Conservation (phyloP, 2,888 invertebrate genomes). For the Limnephilus rhombicus region DNA sequence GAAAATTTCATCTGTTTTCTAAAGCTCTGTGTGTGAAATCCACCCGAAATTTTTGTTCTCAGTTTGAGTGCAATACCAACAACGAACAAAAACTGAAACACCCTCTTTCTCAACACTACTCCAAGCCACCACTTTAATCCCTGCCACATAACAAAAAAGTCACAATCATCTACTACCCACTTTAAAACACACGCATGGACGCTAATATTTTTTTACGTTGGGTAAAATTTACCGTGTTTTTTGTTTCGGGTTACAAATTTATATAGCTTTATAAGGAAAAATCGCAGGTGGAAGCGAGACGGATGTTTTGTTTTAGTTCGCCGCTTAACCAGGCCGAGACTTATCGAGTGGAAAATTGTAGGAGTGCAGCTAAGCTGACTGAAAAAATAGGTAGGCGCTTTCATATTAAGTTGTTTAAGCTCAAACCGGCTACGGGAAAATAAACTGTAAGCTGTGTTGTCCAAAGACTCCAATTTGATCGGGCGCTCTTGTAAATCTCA, state of each 20-base stretch:
- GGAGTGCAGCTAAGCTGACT: constrained; percentile 58
- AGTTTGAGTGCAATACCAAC: constrained; percentile 53
- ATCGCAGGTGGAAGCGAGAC: constrained; percentile 38
- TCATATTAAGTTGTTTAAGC: constrained; percentile 45
- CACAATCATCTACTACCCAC: neutral
- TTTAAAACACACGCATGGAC: too few species aligned
- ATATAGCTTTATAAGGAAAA: neutral
- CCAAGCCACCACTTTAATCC: neutral
- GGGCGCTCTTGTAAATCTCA: neutral
- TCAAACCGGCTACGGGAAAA: constrained; percentile 19
- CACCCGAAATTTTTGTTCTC: constrained; percentile 44
- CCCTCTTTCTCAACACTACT: neutral
- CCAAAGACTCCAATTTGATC: neutral
- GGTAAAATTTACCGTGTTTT: neutral
- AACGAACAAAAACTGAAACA: constrained; percentile 42
- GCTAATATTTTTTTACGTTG: neutral
- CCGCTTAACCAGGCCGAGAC: constrained; percentile 45
- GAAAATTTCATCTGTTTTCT: neutral
- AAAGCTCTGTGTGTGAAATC: constrained; percentile 12
- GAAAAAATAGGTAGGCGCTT: constrained; percentile 56
- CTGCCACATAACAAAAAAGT: neutral
- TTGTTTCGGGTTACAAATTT: neutral
- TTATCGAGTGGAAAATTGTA: constrained; percentile 63
- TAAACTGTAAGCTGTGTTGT: neutral
- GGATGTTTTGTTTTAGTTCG: constrained; percentile 37